phyloP scores from a whole-genome alignment of 2,113 vertebrate genomes.

The Smithornis capensis region DNA sequence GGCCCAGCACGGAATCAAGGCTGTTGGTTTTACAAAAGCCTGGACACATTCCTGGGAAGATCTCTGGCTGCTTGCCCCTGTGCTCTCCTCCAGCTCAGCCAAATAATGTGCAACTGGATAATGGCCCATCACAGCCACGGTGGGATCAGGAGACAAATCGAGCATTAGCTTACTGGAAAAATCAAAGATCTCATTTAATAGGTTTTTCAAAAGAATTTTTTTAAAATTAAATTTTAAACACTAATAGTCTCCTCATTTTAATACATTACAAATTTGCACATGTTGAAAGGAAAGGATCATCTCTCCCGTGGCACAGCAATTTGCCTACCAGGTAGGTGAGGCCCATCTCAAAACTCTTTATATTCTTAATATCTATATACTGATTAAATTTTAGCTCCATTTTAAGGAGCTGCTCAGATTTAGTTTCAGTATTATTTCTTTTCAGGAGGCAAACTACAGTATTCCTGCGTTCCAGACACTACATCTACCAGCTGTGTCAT shows the following conservation, averaged over 20 bases:
- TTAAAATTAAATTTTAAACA: neutral
- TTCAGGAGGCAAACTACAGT: neutral
- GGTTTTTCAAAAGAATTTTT: neutral
- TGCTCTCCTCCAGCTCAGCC: neutral
- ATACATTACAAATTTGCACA: neutral
- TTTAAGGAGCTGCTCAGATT: neutral
- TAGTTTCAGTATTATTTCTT: neutral
- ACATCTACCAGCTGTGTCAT: neutral
- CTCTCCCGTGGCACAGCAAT: neutral
- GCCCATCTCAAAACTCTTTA: neutral
- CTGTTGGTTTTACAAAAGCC: neutral
- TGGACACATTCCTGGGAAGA: neutral
- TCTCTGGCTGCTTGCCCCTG: neutral
- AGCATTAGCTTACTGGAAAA: neutral
- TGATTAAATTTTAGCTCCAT: neutral
- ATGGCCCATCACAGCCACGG: neutral
- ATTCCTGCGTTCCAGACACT: neutral
- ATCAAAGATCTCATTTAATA: conserved; percentile 2
- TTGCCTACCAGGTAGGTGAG: neutral
- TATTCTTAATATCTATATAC: neutral
- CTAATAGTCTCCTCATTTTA: conserved; percentile 22
- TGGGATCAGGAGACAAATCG: neutral
- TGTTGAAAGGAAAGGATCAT: neutral
- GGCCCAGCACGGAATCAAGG: neutral
- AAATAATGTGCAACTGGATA: neutral